A percentile compares a stretch with the other conserved stretches of the same genome.
These are phyloP conservation scores for Protophormia terraenovae DNA, from an alignment of 2,888 invertebrate genomes.

Conservation along the genomic window DNA sequence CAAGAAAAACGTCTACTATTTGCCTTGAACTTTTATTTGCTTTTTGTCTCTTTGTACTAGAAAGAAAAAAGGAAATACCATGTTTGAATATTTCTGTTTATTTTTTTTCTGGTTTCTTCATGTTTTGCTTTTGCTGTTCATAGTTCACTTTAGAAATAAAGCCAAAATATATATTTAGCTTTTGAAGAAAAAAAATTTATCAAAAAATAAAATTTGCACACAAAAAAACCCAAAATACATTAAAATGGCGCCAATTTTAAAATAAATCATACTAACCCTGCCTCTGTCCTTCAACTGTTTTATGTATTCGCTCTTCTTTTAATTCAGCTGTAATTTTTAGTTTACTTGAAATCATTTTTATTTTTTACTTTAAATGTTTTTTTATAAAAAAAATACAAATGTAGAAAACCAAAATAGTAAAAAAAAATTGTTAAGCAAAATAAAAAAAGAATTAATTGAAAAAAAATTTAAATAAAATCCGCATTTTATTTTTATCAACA, in stretches of 20 bases:
- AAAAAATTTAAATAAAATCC: neutral
- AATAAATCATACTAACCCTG: constrained; percentile 63
- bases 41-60: constrained; percentile 46
- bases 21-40: constrained; percentile 65
- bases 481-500: neutral
- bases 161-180: constrained; percentile 35
- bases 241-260: constrained; percentile 68
- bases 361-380: neutral
- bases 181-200: neutral
- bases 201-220: neutral
- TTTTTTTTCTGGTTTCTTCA: neutral
- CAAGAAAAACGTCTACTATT: constrained; percentile 53
- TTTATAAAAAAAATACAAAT: neutral
- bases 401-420: neutral
- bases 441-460: neutral
- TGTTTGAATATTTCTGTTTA: constrained; percentile 29
- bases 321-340: constrained; percentile 12
- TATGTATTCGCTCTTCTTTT: constrained; percentile 7
- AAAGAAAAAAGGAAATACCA: constrained; percentile 47
- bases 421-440: neutral
- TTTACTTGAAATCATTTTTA: constrained; percentile 26
- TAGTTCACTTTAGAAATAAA: constrained; percentile 29
- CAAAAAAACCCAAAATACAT: constrained; percentile 36
- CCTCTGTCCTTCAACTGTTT: neutral
- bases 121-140: neutral